A percentile compares a stretch with the other conserved stretches of the same genome.
Conservation (phyloP, 2,797 vertebrate species). For the Manis javanica region DNA sequence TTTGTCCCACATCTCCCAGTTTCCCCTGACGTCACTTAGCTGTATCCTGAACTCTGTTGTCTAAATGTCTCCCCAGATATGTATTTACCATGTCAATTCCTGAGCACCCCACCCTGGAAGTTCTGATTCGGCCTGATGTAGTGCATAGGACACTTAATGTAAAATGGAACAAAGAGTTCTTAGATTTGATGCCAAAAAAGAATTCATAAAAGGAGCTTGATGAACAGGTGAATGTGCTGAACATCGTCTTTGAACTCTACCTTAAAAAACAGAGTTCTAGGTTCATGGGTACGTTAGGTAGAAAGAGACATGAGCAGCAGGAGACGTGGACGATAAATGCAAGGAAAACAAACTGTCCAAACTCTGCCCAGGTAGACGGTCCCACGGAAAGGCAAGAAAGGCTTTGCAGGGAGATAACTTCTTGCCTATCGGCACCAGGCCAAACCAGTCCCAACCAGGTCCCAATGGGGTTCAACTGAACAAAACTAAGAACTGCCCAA, state of each 20-base stretch:
- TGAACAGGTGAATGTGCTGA: neutral
- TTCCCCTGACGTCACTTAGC: neutral
- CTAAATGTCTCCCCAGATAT: neutral
- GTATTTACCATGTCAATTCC: neutral
- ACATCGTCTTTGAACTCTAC: neutral
- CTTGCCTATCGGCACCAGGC: no score
- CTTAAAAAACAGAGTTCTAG: neutral
- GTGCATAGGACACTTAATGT: neutral
- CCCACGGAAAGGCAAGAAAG: no score
- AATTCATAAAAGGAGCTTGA: neutral
- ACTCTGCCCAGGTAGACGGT: no score
- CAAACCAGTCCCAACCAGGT: no score
- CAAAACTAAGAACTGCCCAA: no score
- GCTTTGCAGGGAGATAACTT: no score
- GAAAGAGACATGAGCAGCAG: no score
- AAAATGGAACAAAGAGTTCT: neutral
- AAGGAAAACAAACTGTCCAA: no score
- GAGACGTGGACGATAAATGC: no score
- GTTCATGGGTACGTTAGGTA: neutral
- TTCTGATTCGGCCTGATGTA: neutral
- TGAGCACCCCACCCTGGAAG: neutral
- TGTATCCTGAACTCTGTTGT: neutral
- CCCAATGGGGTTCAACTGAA: no score
- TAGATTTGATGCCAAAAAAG: neutral
- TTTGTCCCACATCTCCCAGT: neutral